Base-by-base conservation (phyloP, 2,797 vertebrate genomes). In the Pipistrellus pygmaeus region DNA sequence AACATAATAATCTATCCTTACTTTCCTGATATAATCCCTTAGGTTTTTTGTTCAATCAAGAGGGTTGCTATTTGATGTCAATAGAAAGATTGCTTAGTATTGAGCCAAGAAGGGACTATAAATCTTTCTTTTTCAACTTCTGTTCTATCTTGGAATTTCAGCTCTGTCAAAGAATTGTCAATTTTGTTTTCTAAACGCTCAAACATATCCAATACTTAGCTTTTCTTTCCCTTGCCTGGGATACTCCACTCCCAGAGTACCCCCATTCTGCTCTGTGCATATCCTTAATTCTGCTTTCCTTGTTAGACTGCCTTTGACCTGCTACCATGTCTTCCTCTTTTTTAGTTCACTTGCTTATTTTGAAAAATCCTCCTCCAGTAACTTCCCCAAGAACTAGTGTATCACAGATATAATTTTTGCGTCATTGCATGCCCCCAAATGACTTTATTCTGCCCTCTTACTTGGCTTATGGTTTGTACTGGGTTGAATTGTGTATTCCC, bases 81-180 rank as follows among this genome's bases (percentile, higher is more conserved):
- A 25, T 17, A 6, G 44, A 81, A 80, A 85, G 44, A 44, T 60
- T 73, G 53, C 21, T 78, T 32, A 51, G 41, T 35, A 85, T 5
- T 85, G 38, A 88, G 9, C 21, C 32, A 68, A 85, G 41, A 92
- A 53, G 21, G 30, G 44, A n/a, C 18, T 68, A 4, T 51, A 76
- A 85, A 30, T 66, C 35, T 89, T 73, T 73, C 32, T 92, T 51
- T 35, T 53, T 69, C 68, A 75, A 75, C 18, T 93, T 88, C 62
- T 25, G 8, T 90, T 75, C 75, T 62, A 89, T 81, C 57, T 85
- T 95, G 35, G 51, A 82, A 64, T 76, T 85, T 85, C 41, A 85
- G 8, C 10, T 68, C 60, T 62, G 2, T 62, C 32, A 69, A 68
- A 85, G 5, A 69, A 35, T 11, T 60, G 30, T 73, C 14, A 7